Conservation (phyloP, 2,797 vertebrate species). For the Phoeniculus purpureus region DNA sequence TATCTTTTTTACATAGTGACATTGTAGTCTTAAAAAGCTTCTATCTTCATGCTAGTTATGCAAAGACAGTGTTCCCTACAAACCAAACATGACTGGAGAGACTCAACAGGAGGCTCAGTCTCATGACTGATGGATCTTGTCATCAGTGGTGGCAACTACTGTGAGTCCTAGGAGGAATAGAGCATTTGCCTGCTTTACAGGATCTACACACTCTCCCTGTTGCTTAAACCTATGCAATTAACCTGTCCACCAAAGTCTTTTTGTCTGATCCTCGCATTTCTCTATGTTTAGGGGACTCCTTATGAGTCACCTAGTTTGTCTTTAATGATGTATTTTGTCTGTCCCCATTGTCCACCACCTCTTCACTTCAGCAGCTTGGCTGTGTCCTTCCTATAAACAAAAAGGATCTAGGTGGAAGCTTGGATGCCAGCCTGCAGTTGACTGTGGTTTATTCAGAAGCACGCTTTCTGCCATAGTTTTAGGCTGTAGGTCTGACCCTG, state of each 20-base stretch:
- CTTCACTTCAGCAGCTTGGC: not conserved
- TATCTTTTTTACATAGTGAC: not conserved
- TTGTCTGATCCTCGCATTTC: not conserved
- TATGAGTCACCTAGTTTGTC: not conserved
- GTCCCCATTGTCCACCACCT: not conserved
- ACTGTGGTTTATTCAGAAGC: not conserved
- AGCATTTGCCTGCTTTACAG: not conserved
- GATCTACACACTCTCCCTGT: not conserved
- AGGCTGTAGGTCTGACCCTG: rapidly evolving
- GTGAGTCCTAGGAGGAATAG: not conserved
- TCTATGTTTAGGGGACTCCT: not conserved
- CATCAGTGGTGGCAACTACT: not conserved
- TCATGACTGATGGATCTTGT: not conserved
- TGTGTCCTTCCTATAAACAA: rapidly evolving
- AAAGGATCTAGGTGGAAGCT: not conserved
- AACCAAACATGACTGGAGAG: not conserved
- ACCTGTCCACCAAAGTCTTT: not conserved
- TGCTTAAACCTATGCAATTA: not conserved
- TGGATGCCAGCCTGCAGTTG: not conserved
- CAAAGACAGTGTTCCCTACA: not conserved
- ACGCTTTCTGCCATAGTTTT: not conserved
- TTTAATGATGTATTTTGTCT: not conserved
- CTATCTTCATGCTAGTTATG: not conserved
- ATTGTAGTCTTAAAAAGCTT: not conserved
- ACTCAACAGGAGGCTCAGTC: not conserved